These are phyloP conservation scores for Xerus inauris DNA, from an alignment of 2,113 vertebrate species.

Conservation along the genomic window DNA sequence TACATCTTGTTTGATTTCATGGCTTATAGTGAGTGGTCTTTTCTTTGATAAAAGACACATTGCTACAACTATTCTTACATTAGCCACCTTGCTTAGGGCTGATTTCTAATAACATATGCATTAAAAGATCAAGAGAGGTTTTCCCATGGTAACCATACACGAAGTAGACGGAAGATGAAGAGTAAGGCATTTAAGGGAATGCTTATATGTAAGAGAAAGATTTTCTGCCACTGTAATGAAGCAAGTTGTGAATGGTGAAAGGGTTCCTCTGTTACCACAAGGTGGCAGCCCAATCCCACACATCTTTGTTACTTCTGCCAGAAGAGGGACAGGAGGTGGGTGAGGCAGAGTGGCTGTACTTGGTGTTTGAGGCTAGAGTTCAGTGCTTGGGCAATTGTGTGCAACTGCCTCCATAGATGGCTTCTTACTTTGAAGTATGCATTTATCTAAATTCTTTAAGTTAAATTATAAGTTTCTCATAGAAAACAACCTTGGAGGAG, in stretches of 20 bases:
- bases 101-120: neutral
- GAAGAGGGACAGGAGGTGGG: too few relatives aligned
- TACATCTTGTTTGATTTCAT: neutral
- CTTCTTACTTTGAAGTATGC: neutral
- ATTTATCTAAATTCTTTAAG: neutral
- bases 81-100: neutral
- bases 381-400: neutral
- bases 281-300: constrained; percentile 9
- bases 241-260: neutral
- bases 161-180: neutral
- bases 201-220: neutral
- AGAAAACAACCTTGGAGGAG: neutral
- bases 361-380: neutral
- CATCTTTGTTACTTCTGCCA: neutral
- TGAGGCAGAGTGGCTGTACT: neutral
- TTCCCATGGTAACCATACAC: neutral
- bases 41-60: neutral
- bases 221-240: neutral
- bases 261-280: neutral
- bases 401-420: neutral
- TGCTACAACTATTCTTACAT: neutral
- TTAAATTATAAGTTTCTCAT: neutral
- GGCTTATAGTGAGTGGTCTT: neutral
- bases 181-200: neutral
- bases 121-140: neutral